Percentiles rank a stretch among this genome's conserved stretches.
Evolutionary conservation across 2,888 invertebrate genomes (phyloP).

Genomic region (Drosophila emarginata): DNA sequence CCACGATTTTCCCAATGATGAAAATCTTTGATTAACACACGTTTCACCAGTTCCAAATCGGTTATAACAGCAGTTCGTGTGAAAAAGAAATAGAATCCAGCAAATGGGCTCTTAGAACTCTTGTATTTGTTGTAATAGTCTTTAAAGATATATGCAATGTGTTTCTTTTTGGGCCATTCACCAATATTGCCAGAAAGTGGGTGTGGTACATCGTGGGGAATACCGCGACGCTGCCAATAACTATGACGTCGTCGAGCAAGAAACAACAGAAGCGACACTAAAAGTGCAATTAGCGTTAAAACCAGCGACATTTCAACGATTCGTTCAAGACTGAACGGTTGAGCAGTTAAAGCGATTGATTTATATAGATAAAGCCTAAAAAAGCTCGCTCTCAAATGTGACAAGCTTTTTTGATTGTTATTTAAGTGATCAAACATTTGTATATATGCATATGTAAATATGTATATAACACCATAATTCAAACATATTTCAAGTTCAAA

Average conservation of each 20-base stretch:
- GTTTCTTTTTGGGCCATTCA: slow-evolving; percentile 53
- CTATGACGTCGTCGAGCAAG: slow-evolving; percentile 35
- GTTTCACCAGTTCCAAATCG: slow-evolving; percentile 71
- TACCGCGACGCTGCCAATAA: slow-evolving; percentile 70
- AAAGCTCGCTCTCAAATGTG: neutral
- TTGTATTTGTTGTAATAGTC: slow-evolving; percentile 59
- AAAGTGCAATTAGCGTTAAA: slow-evolving; percentile 43
- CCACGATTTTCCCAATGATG: slow-evolving; percentile 75
- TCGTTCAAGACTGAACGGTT: slow-evolving; percentile 32
- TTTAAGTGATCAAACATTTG: neutral
- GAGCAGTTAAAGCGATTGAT: neutral
- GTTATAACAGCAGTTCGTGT: slow-evolving; percentile 55
- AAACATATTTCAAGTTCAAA: neutral
- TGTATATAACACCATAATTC: slow-evolving; percentile 46
- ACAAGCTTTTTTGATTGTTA: neutral
- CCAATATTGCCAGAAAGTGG: slow-evolving; percentile 56
- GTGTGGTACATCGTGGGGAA: slow-evolving; percentile 63
- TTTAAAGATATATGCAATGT: slow-evolving; percentile 43
- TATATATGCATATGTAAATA: neutral
- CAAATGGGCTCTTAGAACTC: slow-evolving; percentile 54
- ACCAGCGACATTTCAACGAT: slow-evolving; percentile 49
- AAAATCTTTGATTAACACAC: slow-evolving; percentile 76
- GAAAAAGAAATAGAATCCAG: slow-evolving; percentile 68
- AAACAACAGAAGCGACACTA: slow-evolving; percentile 44
- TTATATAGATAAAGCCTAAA: neutral